These are phyloP conservation scores for Meganola albula DNA, from an alignment of 2,888 invertebrate genomes.

Conservation along the genomic window DNA sequence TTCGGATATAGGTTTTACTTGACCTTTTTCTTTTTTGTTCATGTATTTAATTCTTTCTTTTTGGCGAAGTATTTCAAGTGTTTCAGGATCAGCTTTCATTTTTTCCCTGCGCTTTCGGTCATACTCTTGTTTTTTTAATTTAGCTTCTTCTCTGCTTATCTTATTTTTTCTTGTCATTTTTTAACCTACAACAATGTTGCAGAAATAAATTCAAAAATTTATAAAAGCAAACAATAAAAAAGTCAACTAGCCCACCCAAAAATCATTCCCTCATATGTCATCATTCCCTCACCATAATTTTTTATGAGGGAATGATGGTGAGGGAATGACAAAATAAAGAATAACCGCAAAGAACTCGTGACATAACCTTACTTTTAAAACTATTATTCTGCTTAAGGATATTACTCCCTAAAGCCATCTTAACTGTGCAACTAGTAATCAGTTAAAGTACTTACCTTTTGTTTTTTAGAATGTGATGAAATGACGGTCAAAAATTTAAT, in stretches of 20 bases:
- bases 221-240: not conserved
- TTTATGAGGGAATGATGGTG: slow-evolving; percentile 6
- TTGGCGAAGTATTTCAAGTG: slow-evolving; percentile 17
- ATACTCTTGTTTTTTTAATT: slow-evolving; percentile 19
- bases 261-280: slow-evolving; percentile 6
- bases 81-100: slow-evolving; percentile 17
- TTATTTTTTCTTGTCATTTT: slow-evolving; percentile 2
- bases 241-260: not conserved
- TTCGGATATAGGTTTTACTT: slow-evolving; percentile 14
- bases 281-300: slow-evolving; percentile 6
- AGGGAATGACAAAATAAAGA: slow-evolving; percentile 4
- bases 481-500: no score
- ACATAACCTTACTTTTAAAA: slow-evolving; percentile 1
- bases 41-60: slow-evolving; percentile 20
- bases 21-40: slow-evolving; percentile 20
- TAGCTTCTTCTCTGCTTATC: slow-evolving; percentile 1
- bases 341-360: slow-evolving; percentile 2
- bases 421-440: no score
- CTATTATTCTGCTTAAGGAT: not conserved
- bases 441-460: no score
- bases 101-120: slow-evolving; percentile 20
- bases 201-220: not conserved
- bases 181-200: not conserved
- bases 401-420: not conserved
- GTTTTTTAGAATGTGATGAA: no score